A percentile compares a stretch with the other conserved stretches of the same genome.
Evolutionary conservation across 2,113 vertebrate species (phyloP).

Genomic region (Hystrix cristata): DNA sequence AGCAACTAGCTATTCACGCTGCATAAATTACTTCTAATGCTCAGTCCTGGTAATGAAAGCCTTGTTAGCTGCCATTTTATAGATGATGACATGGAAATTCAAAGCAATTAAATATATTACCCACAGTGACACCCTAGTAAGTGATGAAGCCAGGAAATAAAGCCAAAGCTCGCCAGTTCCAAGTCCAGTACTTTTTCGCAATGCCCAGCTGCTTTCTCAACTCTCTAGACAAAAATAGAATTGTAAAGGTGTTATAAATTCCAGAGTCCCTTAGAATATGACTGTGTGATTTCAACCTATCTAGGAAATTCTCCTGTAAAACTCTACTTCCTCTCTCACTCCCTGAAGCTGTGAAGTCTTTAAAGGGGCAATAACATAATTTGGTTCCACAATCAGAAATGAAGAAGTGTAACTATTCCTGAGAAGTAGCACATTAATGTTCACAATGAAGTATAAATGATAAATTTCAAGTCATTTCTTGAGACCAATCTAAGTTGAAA

Average conservation of each 20-base stretch:
- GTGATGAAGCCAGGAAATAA: not conserved
- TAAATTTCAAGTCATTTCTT: not conserved
- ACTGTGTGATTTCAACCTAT: not conserved
- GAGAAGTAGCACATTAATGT: not conserved
- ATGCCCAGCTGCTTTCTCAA: not conserved
- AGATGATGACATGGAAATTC: not conserved
- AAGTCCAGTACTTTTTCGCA: constrained; percentile 10
- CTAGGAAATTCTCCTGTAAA: not conserved
- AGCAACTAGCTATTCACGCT: not conserved
- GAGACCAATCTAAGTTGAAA: not conserved
- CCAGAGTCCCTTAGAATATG: not conserved
- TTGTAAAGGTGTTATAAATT: not conserved
- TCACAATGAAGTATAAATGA: not conserved
- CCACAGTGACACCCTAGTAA: not conserved
- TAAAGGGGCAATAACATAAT: not conserved
- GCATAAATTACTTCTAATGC: constrained; percentile 11
- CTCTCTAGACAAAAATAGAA: not conserved
- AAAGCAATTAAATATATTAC: constrained; percentile 16
- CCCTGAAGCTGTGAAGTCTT: not conserved
- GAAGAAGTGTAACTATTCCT: not conserved
- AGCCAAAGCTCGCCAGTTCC: not conserved
- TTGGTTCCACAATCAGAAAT: constrained; percentile 9
- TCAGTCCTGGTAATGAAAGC: not conserved
- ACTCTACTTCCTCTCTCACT: not conserved
- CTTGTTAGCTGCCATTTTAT: constrained; percentile 28